Evolutionary conservation across 2,113 vertebrate genomes (phyloP).

Genomic region (Delphinus delphis): DNA sequence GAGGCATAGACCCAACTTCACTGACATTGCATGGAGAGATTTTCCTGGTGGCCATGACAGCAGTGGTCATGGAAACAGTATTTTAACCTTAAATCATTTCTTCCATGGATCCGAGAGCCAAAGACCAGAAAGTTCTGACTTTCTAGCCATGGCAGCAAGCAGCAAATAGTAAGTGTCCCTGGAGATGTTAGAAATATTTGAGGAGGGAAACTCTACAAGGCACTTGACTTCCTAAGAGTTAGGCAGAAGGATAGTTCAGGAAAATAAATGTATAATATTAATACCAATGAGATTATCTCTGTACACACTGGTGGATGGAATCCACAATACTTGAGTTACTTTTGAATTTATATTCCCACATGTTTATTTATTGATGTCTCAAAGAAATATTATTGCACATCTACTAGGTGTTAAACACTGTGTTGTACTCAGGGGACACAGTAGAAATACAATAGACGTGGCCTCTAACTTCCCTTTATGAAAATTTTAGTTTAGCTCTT

Average conservation of each 20-base stretch:
- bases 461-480: neutral
- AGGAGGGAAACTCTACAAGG: neutral
- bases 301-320: neutral
- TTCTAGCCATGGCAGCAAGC: neutral
- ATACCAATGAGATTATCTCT: neutral
- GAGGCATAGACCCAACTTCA: neutral
- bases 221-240: neutral
- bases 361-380: neutral
- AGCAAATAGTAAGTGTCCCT: neutral
- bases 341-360: neutral
- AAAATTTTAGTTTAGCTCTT: neutral
- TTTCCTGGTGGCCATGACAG: neutral
- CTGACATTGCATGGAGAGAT: neutral
- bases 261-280: neutral
- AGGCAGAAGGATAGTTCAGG: neutral
- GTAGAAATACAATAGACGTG: neutral
- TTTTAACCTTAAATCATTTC: conserved; percentile 1
- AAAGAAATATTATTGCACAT: neutral
- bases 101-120: neutral
- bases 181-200: neutral
- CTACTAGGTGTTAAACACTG: neutral
- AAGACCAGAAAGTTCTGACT: neutral
- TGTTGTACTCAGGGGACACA: neutral
- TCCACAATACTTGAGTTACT: neutral
- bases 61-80: neutral